A percentile compares a stretch with the other conserved stretches of the same genome.
These are phyloP conservation scores for Pristionchus mayeri DNA, from an alignment of 2,888 invertebrate species.

Conservation along the genomic window DNA sequence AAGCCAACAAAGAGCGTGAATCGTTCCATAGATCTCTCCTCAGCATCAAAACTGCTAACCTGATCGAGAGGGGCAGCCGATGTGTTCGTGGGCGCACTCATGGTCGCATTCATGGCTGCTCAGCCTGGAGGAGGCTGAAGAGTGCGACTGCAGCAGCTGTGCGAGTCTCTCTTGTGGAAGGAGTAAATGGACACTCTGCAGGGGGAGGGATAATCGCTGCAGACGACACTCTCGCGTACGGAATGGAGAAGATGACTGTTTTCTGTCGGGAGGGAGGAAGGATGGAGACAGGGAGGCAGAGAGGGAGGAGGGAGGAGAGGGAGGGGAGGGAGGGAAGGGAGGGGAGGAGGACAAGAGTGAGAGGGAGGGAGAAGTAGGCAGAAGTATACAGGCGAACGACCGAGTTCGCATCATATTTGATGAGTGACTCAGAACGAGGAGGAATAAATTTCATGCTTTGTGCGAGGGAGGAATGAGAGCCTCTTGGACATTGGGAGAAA, in stretches of 20 bases:
- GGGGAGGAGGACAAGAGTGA: background rate
- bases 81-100: constrained; percentile 17
- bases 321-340: background rate
- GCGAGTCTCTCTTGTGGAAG: background rate
- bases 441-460: background rate
- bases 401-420: constrained; percentile 18
- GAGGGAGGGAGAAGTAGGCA: background rate
- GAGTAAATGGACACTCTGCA: no score
- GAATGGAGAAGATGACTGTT: constrained; percentile 30
- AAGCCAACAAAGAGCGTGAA: no score
- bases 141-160: background rate
- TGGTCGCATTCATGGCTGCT: constrained; percentile 1
- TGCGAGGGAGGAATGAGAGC: background rate
- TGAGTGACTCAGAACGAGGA: constrained; percentile 17
- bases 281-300: background rate
- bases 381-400: constrained; percentile 20
- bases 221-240: background rate
- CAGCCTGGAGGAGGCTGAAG: background rate
- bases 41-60: background rate
- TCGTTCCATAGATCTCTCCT: no score
- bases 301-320: background rate
- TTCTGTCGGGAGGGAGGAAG: background rate
- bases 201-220: background rate
- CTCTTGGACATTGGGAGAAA: background rate
- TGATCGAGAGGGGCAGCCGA: constrained; percentile 6